These are phyloP conservation scores for Drosophila macrospina DNA, from an alignment of 2,888 invertebrate genomes.

Conservation along the genomic window DNA sequence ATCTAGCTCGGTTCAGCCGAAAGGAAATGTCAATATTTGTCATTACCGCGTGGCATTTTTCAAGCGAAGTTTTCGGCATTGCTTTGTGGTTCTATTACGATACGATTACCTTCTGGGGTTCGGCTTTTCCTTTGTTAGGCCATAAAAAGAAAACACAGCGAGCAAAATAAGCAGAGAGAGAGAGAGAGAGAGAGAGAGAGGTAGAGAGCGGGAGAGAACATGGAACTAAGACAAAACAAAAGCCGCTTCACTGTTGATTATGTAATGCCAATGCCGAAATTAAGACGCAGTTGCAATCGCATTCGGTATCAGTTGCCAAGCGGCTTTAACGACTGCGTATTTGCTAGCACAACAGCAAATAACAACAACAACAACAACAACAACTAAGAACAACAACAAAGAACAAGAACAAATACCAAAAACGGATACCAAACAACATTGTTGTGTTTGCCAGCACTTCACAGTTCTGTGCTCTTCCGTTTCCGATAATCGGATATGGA, in stretches of 20 bases:
- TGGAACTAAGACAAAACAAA: constrained; percentile 43
- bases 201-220: neutral
- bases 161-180: too few species aligned
- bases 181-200: neutral
- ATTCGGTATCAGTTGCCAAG: constrained; percentile 45
- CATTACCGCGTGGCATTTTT: constrained; percentile 75
- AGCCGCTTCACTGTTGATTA: constrained; percentile 56
- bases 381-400: neutral
- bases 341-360: constrained; percentile 28
- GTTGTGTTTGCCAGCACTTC: constrained; percentile 40
- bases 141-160: constrained; percentile 50
- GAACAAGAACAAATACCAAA: constrained; percentile 2
- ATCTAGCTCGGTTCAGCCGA: constrained; percentile 4
- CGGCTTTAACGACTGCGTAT: constrained; percentile 37
- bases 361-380: constrained; percentile 8
- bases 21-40: constrained; percentile 77
- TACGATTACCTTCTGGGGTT: constrained; percentile 19
- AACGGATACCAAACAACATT: constrained; percentile 11
- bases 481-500: constrained; percentile 68
- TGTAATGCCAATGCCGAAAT: constrained; percentile 63
- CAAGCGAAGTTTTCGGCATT: constrained; percentile 69
- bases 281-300: constrained; percentile 64
- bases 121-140: constrained; percentile 60
- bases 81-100: constrained; percentile 49
- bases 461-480: constrained; percentile 62